Evolutionary conservation across 1,140 invertebrate species (phyloP).

Genomic region (Drosophila watanabei): DNA sequence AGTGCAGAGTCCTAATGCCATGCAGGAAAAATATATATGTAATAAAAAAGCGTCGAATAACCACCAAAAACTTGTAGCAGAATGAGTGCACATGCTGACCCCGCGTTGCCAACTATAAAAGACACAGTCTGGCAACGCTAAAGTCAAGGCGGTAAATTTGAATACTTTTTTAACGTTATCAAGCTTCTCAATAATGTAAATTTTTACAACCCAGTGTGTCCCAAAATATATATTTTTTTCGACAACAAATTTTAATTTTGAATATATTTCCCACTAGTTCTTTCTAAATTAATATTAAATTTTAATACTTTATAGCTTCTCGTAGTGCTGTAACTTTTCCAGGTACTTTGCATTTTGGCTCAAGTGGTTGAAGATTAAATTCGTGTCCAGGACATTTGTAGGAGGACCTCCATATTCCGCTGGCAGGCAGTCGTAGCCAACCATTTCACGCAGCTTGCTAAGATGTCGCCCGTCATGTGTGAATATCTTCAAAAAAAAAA

Average conservation of each 20-base stretch:
- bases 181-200: not conserved
- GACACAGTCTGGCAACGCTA: not conserved
- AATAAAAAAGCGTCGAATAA: not conserved
- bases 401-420: conserved; percentile 79
- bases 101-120: conserved; percentile 11
- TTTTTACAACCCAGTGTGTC: not conserved
- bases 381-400: conserved; percentile 71
- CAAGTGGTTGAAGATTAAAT: conserved; percentile 73
- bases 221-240: not conserved
- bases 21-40: not conserved
- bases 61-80: not conserved
- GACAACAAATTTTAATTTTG: not conserved
- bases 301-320: conserved; percentile 43
- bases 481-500: conserved; percentile 55
- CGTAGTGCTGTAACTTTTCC: conserved; percentile 66
- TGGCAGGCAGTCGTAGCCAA: conserved; percentile 72
- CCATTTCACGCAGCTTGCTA: conserved; percentile 72
- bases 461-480: conserved; percentile 77
- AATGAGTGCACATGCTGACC: not conserved
- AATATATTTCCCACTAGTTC: not conserved
- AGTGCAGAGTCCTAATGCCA: not conserved
- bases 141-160: not conserved
- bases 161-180: not conserved
- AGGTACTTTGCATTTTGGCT: conserved; percentile 63
- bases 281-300: not conserved